phyloP scores from a whole-genome alignment of 2,797 vertebrate species.

The Cynodonichthys magdalenae region DNA sequence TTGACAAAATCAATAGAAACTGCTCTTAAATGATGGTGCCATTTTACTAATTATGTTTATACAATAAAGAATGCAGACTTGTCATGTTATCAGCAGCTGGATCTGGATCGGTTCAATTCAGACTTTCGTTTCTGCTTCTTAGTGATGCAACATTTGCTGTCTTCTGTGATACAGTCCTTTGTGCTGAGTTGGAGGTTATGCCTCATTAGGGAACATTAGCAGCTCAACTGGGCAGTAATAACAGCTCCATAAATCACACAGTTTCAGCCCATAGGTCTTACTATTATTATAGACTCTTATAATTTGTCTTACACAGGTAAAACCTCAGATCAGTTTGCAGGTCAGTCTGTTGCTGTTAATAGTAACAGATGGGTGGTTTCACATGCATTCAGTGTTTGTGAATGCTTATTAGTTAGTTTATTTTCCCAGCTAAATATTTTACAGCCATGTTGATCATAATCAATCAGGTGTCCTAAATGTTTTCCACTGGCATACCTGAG shows the following conservation, averaged over 20 bases:
- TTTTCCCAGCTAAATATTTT: not conserved
- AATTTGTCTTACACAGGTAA: constrained; percentile 47
- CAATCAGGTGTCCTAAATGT: not conserved
- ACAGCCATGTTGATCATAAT: not conserved
- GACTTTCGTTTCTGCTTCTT: constrained; percentile 22
- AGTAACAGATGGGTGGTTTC: constrained; percentile 11
- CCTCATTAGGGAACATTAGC: constrained; percentile 76
- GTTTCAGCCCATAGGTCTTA: constrained; percentile 45
- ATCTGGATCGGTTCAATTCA: constrained; percentile 23
- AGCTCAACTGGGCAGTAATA: constrained; percentile 74
- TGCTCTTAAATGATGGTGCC: not conserved
- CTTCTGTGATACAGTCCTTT: constrained; percentile 54
- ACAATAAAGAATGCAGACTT: not conserved
- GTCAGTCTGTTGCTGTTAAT: constrained; percentile 28
- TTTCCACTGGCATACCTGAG: constrained; percentile 7
- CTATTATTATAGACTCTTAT: constrained; percentile 32
- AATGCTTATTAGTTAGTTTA: not conserved
- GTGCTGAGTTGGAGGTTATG: constrained; percentile 68
- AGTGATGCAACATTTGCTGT: constrained; percentile 44
- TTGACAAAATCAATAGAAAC: not conserved
- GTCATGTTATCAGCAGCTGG: constrained; percentile 13
- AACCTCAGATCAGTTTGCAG: constrained; percentile 28
- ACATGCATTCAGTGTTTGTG: not conserved
- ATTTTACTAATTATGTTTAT: constrained; percentile 6
- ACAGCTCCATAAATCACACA: constrained; percentile 73